A percentile compares a stretch with the other conserved stretches of the same genome.
phyloP scores from a whole-genome alignment of 2,113 vertebrate species.

The Rhinoderma darwinii region DNA sequence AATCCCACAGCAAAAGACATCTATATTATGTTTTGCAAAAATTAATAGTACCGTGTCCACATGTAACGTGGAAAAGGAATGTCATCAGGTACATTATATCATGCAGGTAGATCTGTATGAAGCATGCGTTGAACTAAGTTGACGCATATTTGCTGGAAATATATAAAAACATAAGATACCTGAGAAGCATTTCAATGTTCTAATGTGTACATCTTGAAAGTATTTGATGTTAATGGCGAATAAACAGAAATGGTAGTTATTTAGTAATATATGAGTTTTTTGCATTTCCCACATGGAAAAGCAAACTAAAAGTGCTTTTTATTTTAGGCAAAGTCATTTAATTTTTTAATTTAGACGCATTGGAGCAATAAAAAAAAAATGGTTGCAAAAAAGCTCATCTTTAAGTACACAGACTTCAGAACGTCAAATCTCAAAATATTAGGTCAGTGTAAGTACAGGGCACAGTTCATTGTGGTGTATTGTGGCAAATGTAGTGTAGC shows the following conservation, averaged over 20 bases:
- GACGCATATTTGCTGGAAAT: slow-evolving; percentile 4
- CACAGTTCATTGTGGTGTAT: too few relatives aligned
- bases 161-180: background rate
- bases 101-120: background rate
- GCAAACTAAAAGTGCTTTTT: background rate
- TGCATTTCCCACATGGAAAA: background rate
- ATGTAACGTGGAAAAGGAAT: background rate
- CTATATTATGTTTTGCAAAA: slow-evolving; percentile 24
- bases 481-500: too few relatives aligned
- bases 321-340: background rate
- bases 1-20: background rate
- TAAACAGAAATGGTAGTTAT: background rate
- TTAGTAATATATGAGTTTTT: background rate
- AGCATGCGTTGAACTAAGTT: background rate
- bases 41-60: background rate
- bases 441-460: too few relatives aligned
- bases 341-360: background rate
- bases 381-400: background rate
- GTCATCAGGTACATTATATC: background rate
- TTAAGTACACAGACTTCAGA: too few relatives aligned
- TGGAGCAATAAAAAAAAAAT: background rate
- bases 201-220: background rate
- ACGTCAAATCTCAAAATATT: too few relatives aligned
- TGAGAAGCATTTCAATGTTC: slow-evolving; percentile 23
- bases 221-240: slow-evolving; percentile 4